phyloP scores from a whole-genome alignment of 2,888 invertebrate species.

The Coelopa pilipes region DNA sequence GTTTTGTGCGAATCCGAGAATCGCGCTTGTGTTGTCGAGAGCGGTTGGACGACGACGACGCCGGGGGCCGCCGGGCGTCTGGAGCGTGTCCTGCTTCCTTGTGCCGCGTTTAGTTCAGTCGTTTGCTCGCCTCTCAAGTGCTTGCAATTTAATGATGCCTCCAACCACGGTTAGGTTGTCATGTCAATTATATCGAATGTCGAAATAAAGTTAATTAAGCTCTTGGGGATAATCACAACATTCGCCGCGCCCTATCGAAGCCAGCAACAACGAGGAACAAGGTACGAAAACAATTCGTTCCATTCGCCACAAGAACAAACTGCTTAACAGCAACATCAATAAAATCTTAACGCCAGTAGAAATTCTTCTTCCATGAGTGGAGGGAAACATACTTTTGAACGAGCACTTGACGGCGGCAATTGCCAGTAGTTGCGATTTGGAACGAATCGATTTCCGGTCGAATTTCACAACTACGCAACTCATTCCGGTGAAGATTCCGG shows the following conservation, averaged over 20 bases:
- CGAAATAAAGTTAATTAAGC: constrained; percentile 22
- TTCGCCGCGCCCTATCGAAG: not conserved
- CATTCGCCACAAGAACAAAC: not conserved
- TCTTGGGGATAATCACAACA: constrained; percentile 7
- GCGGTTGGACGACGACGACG: not conserved
- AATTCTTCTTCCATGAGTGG: not conserved
- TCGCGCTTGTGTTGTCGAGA: not conserved
- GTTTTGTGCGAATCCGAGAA: not conserved
- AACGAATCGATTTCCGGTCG: no score
- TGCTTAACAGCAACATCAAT: not conserved
- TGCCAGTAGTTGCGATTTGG: no score
- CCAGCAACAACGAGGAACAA: not conserved
- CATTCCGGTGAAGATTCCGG: no score
- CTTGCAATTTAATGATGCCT: constrained; percentile 11
- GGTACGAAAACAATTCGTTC: not conserved
- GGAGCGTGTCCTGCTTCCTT: not conserved
- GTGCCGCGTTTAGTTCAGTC: not conserved
- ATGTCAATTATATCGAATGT: constrained; percentile 15
- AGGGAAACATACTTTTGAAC: not conserved
- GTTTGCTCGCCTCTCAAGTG: not conserved
- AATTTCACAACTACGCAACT: no score
- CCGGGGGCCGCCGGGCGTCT: no score
- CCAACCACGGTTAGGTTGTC: not conserved
- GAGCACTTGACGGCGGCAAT: no score
- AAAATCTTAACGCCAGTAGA: not conserved